phyloP scores from a whole-genome alignment of 1,140 invertebrate genomes.

The Sesamia nonagrioides region DNA sequence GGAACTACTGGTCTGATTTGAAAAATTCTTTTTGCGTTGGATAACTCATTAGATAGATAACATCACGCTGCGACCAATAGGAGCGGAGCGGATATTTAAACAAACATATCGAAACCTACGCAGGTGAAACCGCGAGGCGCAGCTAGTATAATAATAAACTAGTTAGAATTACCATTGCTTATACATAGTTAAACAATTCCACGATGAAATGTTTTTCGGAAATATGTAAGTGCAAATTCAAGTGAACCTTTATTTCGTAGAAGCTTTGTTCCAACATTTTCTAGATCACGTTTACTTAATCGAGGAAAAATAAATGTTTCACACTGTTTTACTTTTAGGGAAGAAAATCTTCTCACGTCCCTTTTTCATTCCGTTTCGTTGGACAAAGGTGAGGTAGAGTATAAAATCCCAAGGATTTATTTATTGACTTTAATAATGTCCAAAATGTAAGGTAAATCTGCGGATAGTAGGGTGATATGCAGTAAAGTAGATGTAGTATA shows the following conservation, averaged over 20 bases:
- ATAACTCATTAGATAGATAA: too few relatives aligned
- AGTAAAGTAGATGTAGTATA: not conserved
- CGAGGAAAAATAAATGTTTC: constrained; percentile 32
- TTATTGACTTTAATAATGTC: constrained; percentile 40
- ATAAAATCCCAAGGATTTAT: constrained; percentile 29
- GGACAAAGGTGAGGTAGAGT: constrained; percentile 28
- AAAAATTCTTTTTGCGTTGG: too few relatives aligned
- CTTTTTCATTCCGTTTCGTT: constrained; percentile 26
- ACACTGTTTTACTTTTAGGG: constrained; percentile 19
- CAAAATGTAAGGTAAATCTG: constrained; percentile 16
- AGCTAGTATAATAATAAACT: not conserved
- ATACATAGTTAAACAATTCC: not conserved
- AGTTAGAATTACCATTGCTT: not conserved
- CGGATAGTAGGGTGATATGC: not conserved
- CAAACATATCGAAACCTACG: too few relatives aligned
- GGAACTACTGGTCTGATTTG: too few relatives aligned
- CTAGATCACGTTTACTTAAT: not conserved
- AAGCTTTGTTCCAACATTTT: constrained; percentile 8
- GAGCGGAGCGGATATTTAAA: too few relatives aligned
- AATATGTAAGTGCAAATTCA: not conserved
- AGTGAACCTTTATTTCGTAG: not conserved
- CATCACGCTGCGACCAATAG: too few relatives aligned
- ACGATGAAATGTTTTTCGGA: not conserved
- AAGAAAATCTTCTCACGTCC: constrained; percentile 31
- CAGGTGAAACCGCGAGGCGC: too few relatives aligned